phyloP scores from a whole-genome alignment of 2,113 vertebrate species.

The Machaerirhynchus nigripectus region DNA sequence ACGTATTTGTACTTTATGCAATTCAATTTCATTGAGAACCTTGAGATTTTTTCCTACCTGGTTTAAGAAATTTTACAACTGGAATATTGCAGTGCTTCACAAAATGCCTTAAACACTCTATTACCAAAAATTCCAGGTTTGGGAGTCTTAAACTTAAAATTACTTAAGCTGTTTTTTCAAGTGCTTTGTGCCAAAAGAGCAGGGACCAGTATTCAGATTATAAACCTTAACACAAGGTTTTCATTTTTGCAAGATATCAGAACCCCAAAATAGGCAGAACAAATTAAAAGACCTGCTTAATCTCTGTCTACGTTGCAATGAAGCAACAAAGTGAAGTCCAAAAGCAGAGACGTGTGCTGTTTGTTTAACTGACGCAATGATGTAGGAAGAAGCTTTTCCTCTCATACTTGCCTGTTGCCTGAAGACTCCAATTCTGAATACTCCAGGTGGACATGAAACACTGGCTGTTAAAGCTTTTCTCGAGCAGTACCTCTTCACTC shows the following conservation, averaged over 20 bases:
- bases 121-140: neutral
- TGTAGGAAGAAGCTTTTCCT: neutral
- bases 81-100: neutral
- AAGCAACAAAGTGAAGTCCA: neutral
- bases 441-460: neutral
- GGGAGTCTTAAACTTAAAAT: neutral
- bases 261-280: neutral
- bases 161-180: neutral
- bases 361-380: neutral
- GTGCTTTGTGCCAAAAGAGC: neutral
- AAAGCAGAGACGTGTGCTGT: neutral
- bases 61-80: neutral
- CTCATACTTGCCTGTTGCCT: neutral
- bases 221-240: neutral
- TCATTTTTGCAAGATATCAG: neutral
- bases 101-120: neutral
- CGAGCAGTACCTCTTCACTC: neutral
- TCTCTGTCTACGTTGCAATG: neutral
- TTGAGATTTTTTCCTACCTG: neutral
- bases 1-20: neutral
- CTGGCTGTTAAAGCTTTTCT: neutral
- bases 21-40: neutral
- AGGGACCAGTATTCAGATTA: neutral
- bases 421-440: neutral
- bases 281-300: neutral